These are phyloP conservation scores for Bombus haemorrhoidalis DNA, from an alignment of 1,140 invertebrate genomes.

Conservation along the genomic window DNA sequence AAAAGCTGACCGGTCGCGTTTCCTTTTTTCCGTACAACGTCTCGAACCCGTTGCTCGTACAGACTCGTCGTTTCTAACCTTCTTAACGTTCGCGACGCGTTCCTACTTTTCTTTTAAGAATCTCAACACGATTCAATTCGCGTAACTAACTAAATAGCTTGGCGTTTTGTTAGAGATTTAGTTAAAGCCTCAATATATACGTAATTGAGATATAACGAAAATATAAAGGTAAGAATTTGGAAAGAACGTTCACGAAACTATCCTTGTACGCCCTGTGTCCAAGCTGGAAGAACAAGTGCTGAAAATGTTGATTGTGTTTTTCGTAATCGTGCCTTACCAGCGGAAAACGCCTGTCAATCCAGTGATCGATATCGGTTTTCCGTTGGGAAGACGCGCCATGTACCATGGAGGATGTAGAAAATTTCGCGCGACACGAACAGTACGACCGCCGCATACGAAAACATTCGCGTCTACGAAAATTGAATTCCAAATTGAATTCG, in stretches of 20 bases:
- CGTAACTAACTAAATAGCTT: no score
- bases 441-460: not conserved
- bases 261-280: no score
- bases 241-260: no score
- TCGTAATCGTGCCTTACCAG: no score
- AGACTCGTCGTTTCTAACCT: not conserved
- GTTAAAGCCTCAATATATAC: no score
- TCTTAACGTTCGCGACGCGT: not conserved
- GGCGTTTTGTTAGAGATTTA: no score
- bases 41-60: not conserved
- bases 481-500: constrained; percentile 52
- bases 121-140: not conserved
- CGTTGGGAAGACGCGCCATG: not conserved
- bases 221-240: no score
- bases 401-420: not conserved
- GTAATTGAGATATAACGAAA: no score
- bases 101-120: not conserved
- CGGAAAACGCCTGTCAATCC: no score
- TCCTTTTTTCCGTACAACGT: not conserved
- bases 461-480: constrained; percentile 20
- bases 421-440: not conserved
- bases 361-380: not conserved
- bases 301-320: no score
- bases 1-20: constrained; percentile 12
- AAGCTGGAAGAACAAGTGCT: no score